Evolutionary conservation across 2,797 vertebrate genomes (phyloP), one percentile per base, ranked within the genome.

Genomic region (Arrhamphus sclerolepis): DNA sequence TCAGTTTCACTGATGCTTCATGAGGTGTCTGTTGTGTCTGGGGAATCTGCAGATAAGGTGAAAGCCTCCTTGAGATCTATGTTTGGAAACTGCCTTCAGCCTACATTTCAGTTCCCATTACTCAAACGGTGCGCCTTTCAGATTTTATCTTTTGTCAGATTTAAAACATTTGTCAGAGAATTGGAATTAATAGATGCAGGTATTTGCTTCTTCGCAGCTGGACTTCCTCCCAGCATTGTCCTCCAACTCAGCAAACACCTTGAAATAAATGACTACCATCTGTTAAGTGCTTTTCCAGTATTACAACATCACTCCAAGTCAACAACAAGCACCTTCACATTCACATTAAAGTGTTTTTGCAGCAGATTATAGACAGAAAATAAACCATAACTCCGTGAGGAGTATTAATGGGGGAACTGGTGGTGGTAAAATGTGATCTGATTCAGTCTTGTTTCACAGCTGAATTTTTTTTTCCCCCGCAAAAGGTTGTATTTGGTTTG

Each of bases 261-360:
- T 68, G 42, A 68, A 86, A 79, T 72, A 81, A 87, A 90, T 84
- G 62, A 74, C 67, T 84, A 71, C 81, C 88, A 90, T 87, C 80
- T 90, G 85, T 75, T 79, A 57, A 39, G 56, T 80, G 78, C 60
- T 57, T 69, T 54, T 73, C 19, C 8, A 34, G 31, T 2, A 9
- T 11, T 66, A 62, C 74, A 79, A 62, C 70, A 83, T 81, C 51
- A 56, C 47, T 52, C 1, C 42, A 16, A 58, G 56, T 73, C 72
- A 66, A 60, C 17, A 56, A 54, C 43, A 18, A 54, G 60, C 46
- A 63, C 34, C 60, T 60, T 57, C 29, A 58, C 16, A 28, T 51
- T 66, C 40, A 43, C 18, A 38, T 29, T 16, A 24, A 55, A 44
- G 40, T 3, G 14, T 38, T 63, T 31, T 2, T 50, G 21, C 20